These are phyloP conservation scores for Saxidomus purpurata DNA, from an alignment of 1,140 invertebrate genomes.

Conservation along the genomic window DNA sequence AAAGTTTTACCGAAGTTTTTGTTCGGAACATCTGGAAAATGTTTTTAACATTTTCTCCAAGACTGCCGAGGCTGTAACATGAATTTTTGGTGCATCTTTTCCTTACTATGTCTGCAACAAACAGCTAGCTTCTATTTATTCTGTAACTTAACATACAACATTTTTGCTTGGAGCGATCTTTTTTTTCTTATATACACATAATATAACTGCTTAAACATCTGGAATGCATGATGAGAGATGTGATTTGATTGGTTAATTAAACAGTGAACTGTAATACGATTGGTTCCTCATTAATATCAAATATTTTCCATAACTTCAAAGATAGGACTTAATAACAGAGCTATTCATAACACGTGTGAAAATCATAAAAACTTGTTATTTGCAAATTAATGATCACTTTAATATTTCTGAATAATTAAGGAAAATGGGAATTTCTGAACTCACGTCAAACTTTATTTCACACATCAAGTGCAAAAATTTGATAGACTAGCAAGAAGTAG, in stretches of 20 bases:
- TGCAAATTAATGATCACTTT: conserved; percentile 26
- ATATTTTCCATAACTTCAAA: conserved; percentile 55
- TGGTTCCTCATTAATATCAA: conserved; percentile 55
- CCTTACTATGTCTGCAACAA: not conserved
- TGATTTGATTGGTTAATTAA: conserved; percentile 61
- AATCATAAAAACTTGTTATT: conserved; percentile 43
- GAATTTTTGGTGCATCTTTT: conserved; percentile 31
- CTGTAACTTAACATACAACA: not conserved
- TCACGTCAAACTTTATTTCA: conserved; percentile 3
- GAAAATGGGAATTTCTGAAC: conserved; percentile 38
- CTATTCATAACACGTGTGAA: conserved; percentile 50
- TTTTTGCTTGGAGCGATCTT: not conserved
- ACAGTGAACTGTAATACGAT: conserved; percentile 27
- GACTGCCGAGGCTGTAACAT: not conserved
- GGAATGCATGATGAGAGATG: conserved; percentile 49
- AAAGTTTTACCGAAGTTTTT: conserved; percentile 29
- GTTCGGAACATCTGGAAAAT: conserved; percentile 24
- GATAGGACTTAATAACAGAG: conserved; percentile 29
- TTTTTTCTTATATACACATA: conserved; percentile 32
- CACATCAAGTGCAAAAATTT: not conserved
- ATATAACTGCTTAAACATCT: conserved; percentile 54
- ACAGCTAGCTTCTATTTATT: not conserved
- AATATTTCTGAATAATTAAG: conserved; percentile 7
- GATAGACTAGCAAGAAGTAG: too few species aligned
- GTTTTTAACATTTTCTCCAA: conserved; percentile 31